A percentile compares a stretch with the other conserved stretches of the same genome.
Evolutionary conservation across 2,888 invertebrate genomes (phyloP).

Genomic region (Cremastobaeus sp.): DNA sequence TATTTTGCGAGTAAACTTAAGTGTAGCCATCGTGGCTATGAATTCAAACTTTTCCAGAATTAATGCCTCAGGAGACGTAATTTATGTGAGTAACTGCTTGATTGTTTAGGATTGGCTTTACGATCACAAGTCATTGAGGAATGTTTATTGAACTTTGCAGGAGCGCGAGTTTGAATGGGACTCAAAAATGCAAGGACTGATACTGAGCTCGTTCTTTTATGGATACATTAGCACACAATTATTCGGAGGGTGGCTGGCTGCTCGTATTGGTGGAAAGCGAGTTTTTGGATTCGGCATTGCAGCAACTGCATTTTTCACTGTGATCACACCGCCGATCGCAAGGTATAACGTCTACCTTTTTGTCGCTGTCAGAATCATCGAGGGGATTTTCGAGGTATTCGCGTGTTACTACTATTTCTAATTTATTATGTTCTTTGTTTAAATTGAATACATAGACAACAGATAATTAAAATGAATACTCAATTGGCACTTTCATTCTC

Average conservation of each 20-base stretch:
- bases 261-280: slow-evolving; percentile 90
- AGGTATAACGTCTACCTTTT: slow-evolving; percentile 85
- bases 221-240: slow-evolving; percentile 92
- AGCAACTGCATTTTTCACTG: slow-evolving; percentile 87
- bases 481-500: too few relatives aligned
- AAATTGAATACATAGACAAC: too few relatives aligned
- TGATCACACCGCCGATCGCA: slow-evolving; percentile 89
- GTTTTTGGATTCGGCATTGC: slow-evolving; percentile 89
- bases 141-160: slow-evolving; percentile 76
- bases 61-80: slow-evolving; percentile 82
- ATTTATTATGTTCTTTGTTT: too few relatives aligned
- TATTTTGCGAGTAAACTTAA: slow-evolving; percentile 91
- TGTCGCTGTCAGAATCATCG: slow-evolving; percentile 85
- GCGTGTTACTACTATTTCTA: too few relatives aligned
- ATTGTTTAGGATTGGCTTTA: too few relatives aligned
- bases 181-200: slow-evolving; percentile 86
- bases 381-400: slow-evolving; percentile 90
- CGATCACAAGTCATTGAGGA: too few relatives aligned
- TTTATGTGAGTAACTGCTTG: slow-evolving; percentile 82
- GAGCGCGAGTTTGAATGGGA: slow-evolving; percentile 90
- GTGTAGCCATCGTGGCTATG: slow-evolving; percentile 96
- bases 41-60: slow-evolving; percentile 84
- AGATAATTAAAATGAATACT: too few relatives aligned
- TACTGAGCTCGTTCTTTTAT: slow-evolving; percentile 93
- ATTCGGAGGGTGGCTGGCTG: slow-evolving; percentile 90